These are phyloP conservation scores for Phenganax stokvisi DNA, from an alignment of 92 coral and sea anemone genomes.

Conservation along the genomic window DNA sequence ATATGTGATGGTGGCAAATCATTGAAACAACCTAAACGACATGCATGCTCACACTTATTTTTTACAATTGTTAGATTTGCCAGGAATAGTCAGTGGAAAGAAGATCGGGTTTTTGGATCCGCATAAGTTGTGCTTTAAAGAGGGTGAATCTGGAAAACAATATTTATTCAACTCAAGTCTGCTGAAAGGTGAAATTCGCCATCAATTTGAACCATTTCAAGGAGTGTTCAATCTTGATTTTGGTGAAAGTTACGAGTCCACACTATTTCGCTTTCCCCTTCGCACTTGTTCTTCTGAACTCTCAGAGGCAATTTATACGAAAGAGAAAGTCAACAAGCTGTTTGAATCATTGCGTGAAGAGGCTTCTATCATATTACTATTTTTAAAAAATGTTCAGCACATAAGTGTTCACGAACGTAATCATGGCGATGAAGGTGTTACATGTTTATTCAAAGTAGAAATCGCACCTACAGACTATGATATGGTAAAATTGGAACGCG, in stretches of 20 bases:
- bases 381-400: slow-evolving; percentile 67
- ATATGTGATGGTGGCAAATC: too few relatives aligned
- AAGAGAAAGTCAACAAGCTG: slow-evolving; percentile 43
- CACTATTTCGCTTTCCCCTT: slow-evolving; percentile 73
- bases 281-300: slow-evolving; percentile 51
- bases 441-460: slow-evolving; percentile 49
- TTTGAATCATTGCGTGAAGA: slow-evolving; percentile 63
- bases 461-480: slow-evolving; percentile 43
- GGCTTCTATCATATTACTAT: slow-evolving; percentile 67
- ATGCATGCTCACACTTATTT: neutral
- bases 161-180: neutral
- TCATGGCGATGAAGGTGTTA: slow-evolving; percentile 26
- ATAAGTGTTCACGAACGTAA: slow-evolving; percentile 60
- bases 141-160: neutral
- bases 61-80: slow-evolving; percentile 42
- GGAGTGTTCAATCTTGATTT: slow-evolving; percentile 55
- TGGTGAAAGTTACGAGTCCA: slow-evolving; percentile 42
- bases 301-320: slow-evolving; percentile 55
- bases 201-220: slow-evolving; percentile 65
- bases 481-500: slow-evolving; percentile 37
- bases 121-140: slow-evolving; percentile 40
- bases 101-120: slow-evolving; percentile 53
- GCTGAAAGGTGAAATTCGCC: slow-evolving; percentile 26
- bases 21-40: too few relatives aligned
- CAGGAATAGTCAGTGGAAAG: slow-evolving; percentile 48